phyloP scores from a whole-genome alignment of 2,888 invertebrate species.

The Pyrgus malvae region DNA sequence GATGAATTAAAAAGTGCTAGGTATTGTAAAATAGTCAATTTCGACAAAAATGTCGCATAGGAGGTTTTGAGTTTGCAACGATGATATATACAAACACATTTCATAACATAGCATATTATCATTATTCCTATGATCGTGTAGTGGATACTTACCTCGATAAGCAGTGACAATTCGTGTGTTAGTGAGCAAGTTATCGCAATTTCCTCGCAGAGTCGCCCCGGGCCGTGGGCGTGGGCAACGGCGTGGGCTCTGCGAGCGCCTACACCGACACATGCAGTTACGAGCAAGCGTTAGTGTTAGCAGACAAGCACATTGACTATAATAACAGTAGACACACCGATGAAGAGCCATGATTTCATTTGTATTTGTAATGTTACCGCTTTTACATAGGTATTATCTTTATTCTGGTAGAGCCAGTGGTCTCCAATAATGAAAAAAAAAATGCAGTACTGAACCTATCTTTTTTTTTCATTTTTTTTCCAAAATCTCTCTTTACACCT shows the following conservation, averaged over 20 bases:
- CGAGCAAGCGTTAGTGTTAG: conserved; percentile 21
- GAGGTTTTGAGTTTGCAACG: too few species aligned
- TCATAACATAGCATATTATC: not conserved
- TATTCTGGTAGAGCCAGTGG: too few species aligned
- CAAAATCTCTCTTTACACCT: too few species aligned
- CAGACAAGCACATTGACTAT: conserved; percentile 2
- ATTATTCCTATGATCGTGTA: not conserved
- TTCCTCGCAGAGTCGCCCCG: conserved; percentile 68
- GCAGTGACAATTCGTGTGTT: conserved; percentile 40
- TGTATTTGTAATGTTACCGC: too few species aligned
- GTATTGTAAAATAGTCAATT: too few species aligned
- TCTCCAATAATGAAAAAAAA: too few species aligned
- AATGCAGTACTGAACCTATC: too few species aligned
- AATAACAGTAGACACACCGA: not conserved
- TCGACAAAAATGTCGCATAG: too few species aligned
- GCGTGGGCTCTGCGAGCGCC: conserved; percentile 56
- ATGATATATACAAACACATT: too few species aligned
- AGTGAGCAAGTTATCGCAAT: conserved; percentile 60
- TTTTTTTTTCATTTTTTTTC: too few species aligned
- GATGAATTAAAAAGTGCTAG: too few species aligned
- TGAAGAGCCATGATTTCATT: not conserved
- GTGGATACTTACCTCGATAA: conserved; percentile 49
- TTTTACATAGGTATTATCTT: too few species aligned
- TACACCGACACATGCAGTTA: conserved; percentile 43
- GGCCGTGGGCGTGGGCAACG: conserved; percentile 60